Conservation (phyloP, 2,888 invertebrate species). For the Ecliptopera silaceata region DNA sequence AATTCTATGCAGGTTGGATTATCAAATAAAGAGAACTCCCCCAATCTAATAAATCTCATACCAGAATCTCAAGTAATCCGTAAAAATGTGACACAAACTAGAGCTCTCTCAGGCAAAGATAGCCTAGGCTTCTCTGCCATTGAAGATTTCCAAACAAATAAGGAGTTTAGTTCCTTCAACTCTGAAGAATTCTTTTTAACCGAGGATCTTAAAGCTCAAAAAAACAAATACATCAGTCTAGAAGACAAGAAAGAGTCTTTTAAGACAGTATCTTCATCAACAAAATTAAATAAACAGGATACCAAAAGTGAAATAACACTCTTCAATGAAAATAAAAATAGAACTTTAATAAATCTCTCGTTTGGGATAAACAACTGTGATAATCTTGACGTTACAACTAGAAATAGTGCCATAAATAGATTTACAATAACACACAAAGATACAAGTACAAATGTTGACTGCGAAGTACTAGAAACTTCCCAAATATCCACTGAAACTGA, state of each 20-base stretch:
- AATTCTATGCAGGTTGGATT: slow-evolving; percentile 34
- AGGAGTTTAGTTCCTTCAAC: slow-evolving; percentile 15
- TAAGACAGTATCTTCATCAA: slow-evolving; percentile 46
- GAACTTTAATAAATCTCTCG: slow-evolving; percentile 51
- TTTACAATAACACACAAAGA: slow-evolving; percentile 47
- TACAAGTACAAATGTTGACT: slow-evolving; percentile 53
- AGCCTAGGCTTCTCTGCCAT: slow-evolving; percentile 11
- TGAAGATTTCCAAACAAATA: slow-evolving; percentile 24
- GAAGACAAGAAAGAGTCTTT: slow-evolving; percentile 26
- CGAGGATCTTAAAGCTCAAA: background rate
- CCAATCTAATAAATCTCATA: slow-evolving; percentile 37
- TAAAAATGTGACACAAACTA: slow-evolving; percentile 24
- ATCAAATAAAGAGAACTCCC: slow-evolving; percentile 47
- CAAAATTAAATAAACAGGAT: slow-evolving; percentile 39
- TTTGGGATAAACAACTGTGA: slow-evolving; percentile 58
- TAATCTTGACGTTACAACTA: slow-evolving; percentile 55
- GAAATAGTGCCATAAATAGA: slow-evolving; percentile 56
- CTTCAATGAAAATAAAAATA: slow-evolving; percentile 10
- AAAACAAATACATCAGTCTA: background rate
- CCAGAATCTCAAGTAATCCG: slow-evolving; percentile 24
- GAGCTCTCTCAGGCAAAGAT: background rate
- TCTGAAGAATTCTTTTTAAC: slow-evolving; percentile 10
- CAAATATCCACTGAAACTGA: slow-evolving; percentile 50
- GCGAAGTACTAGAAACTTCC: slow-evolving; percentile 56
- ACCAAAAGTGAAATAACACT: slow-evolving; percentile 42